A percentile compares a stretch with the other conserved stretches of the same genome.
Conservation (phyloP, 2,888 invertebrate species). For the Campoletis raptor region DNA sequence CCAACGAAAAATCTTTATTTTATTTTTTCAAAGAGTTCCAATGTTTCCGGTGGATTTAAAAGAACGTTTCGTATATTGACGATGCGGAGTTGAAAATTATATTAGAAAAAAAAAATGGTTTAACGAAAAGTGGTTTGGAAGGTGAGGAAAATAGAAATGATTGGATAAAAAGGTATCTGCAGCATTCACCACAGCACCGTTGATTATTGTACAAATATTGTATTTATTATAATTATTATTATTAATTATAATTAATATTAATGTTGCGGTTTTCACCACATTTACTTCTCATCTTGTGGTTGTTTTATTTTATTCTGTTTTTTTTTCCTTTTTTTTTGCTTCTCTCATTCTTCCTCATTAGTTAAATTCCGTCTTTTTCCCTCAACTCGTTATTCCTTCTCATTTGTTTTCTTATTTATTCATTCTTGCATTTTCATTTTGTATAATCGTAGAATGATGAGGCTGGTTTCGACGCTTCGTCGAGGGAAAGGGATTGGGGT, state of each 20-base stretch:
- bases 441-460: slow-evolving; percentile 72
- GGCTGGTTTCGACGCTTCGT: slow-evolving; percentile 57
- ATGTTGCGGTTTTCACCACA: slow-evolving; percentile 83
- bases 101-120: background rate
- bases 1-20: background rate
- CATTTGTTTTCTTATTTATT: slow-evolving; percentile 43
- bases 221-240: slow-evolving; percentile 84
- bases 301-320: slow-evolving; percentile 54
- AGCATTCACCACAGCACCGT: slow-evolving; percentile 82
- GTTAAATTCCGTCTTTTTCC: slow-evolving; percentile 74
- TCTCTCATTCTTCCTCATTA: slow-evolving; percentile 73
- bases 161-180: slow-evolving; percentile 73
- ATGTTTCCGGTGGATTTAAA: background rate
- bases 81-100: background rate
- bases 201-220: slow-evolving; percentile 85
- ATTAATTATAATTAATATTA: slow-evolving; percentile 84
- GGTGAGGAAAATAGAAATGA: slow-evolving; percentile 54
- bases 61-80: background rate
- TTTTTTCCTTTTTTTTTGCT: slow-evolving; percentile 12
- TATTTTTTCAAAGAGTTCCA: background rate
- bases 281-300: slow-evolving; percentile 79
- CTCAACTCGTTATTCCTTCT: slow-evolving; percentile 61
- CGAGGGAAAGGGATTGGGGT: slow-evolving; percentile 6
- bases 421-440: slow-evolving; percentile 62
- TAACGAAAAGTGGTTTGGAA: slow-evolving; percentile 35